Evolutionary conservation across 2,797 vertebrate genomes (phyloP).

Genomic region (Okamejei kenojei): DNA sequence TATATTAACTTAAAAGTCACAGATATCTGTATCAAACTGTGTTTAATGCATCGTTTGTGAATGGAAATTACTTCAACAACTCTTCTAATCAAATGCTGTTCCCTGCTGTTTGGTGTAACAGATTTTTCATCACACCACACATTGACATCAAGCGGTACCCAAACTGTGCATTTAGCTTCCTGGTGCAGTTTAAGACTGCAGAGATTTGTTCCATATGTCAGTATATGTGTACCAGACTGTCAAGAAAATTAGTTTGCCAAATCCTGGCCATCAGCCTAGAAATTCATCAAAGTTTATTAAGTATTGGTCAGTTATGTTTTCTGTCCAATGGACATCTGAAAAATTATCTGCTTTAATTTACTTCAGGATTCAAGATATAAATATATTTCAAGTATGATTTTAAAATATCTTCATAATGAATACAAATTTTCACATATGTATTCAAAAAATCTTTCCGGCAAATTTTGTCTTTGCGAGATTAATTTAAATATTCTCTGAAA

Average conservation of each 20-base stretch:
- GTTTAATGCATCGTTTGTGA: neutral
- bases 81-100: neutral
- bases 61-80: neutral
- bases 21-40: neutral
- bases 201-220: conserved; percentile 37
- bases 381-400: neutral
- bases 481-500: too few species aligned
- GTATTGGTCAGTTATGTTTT: neutral
- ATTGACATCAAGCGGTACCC: conserved; percentile 18
- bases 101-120: conserved; percentile 25
- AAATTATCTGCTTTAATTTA: neutral
- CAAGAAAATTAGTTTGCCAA: conserved; percentile 34
- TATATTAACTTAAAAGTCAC: neutral
- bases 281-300: conserved; percentile 10
- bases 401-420: conserved; percentile 4
- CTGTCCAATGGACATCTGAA: neutral
- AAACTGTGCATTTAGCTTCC: conserved; percentile 28
- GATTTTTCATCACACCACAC: conserved; percentile 23
- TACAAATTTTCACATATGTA: neutral
- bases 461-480: neutral
- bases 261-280: conserved; percentile 23
- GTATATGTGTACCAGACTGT: conserved; percentile 27
- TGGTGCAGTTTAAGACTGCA: neutral
- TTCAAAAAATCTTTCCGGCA: neutral
- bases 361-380: neutral